These are phyloP conservation scores for Setophaga coronata DNA, from an alignment of 2,113 vertebrate genomes.

Conservation along the genomic window DNA sequence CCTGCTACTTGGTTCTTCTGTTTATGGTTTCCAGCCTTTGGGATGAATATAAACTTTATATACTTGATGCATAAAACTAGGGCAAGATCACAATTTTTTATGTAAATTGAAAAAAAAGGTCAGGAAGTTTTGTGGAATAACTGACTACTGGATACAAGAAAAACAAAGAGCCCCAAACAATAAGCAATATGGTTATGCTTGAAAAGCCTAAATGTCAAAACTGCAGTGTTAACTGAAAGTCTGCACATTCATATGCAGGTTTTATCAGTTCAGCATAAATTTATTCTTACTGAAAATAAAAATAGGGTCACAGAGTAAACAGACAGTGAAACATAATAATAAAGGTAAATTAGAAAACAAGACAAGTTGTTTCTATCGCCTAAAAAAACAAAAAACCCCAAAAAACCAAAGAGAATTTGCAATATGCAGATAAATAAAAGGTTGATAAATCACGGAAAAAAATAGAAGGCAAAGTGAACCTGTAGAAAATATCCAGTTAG, in stretches of 20 bases:
- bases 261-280: neutral
- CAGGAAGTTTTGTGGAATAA: neutral
- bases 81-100: neutral
- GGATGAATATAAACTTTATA: neutral
- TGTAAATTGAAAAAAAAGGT: neutral
- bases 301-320: neutral
- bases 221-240: neutral
- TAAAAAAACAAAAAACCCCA: neutral
- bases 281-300: neutral
- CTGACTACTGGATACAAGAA: neutral
- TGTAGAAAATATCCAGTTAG: neutral
- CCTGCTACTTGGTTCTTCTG: neutral
- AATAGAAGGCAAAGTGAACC: neutral
- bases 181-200: neutral
- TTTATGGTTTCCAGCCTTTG: neutral
- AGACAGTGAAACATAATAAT: neutral
- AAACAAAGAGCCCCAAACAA: neutral
- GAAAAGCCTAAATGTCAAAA: neutral
- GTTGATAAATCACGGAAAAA: neutral
- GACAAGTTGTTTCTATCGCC: neutral
- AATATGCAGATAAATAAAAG: neutral
- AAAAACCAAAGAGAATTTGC: neutral
- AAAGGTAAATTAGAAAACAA: neutral
- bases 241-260: neutral
- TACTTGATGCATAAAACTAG: neutral